These are phyloP conservation scores for Spondyliosoma cantharus DNA, from an alignment of 2,797 vertebrate species.

Conservation along the genomic window DNA sequence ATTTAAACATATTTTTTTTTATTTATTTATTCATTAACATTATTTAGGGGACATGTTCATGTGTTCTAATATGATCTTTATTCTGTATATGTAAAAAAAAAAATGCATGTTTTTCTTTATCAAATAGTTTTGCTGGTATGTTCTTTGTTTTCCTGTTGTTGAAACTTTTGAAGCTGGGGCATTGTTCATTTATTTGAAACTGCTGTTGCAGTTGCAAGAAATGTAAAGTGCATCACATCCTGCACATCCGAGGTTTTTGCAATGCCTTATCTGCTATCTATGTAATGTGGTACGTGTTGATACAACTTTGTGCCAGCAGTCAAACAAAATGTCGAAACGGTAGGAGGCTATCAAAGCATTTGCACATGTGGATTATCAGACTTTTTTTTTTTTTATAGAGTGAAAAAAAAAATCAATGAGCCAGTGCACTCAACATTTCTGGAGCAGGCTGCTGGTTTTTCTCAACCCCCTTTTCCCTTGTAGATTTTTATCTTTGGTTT, in stretches of 20 bases:
- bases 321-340: neutral
- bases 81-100: neutral
- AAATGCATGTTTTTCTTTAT: neutral
- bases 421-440: neutral
- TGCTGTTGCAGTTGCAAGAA: neutral
- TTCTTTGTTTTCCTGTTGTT: neutral
- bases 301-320: neutral
- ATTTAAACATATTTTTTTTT: too few species aligned
- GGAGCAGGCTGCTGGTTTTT: constrained; percentile 1
- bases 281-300: neutral
- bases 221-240: neutral
- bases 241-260: neutral
- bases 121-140: neutral
- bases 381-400: neutral
- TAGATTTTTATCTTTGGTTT: constrained; percentile 20
- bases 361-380: neutral
- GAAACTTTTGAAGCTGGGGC: neutral
- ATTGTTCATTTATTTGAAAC: constrained; percentile 7
- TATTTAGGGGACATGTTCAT: too few species aligned
- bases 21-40: too few species aligned
- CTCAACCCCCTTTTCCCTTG: neutral
- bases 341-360: neutral
- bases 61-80: neutral
- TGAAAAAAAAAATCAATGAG: neutral
- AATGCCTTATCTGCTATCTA: neutral